Percentiles rank a stretch among this genome's conserved stretches.
phyloP scores from a whole-genome alignment of 2,113 vertebrate species.

The Anas platyrhynchos region DNA sequence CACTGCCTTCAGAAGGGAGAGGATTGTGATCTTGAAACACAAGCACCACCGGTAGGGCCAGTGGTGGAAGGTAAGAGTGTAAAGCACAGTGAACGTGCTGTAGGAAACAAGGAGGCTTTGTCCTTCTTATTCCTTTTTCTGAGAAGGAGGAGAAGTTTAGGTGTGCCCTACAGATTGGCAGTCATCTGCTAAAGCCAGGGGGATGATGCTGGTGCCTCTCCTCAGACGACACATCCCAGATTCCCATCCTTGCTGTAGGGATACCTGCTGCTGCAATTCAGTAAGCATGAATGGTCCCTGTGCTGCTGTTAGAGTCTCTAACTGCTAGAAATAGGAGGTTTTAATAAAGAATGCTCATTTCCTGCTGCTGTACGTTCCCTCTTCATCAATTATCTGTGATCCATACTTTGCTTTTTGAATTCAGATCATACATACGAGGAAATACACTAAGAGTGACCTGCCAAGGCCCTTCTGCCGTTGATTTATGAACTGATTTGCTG shows the following conservation, averaged over 20 bases:
- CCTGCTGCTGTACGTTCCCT: constrained; percentile 19
- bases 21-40: background rate
- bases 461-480: constrained; percentile 57
- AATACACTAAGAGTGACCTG: constrained; percentile 62
- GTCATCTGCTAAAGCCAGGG: background rate
- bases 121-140: background rate
- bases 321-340: background rate
- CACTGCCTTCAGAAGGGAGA: background rate
- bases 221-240: background rate
- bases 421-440: constrained; percentile 56
- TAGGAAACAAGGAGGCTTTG: background rate
- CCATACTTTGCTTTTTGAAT: constrained; percentile 57
- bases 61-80: background rate
- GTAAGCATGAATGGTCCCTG: background rate
- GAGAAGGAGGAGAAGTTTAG: background rate
- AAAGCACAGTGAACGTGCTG: accelerated
- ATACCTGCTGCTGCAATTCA: background rate
- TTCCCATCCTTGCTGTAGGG: background rate
- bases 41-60: accelerated
- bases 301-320: background rate
- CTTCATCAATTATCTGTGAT: constrained; percentile 63
- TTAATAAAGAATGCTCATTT: constrained; percentile 3
- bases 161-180: background rate
- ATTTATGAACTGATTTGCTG: constrained; percentile 73
- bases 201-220: accelerated